Evolutionary conservation across 2,113 vertebrate genomes (phyloP).

Genomic region (Pterocles burchelli): DNA sequence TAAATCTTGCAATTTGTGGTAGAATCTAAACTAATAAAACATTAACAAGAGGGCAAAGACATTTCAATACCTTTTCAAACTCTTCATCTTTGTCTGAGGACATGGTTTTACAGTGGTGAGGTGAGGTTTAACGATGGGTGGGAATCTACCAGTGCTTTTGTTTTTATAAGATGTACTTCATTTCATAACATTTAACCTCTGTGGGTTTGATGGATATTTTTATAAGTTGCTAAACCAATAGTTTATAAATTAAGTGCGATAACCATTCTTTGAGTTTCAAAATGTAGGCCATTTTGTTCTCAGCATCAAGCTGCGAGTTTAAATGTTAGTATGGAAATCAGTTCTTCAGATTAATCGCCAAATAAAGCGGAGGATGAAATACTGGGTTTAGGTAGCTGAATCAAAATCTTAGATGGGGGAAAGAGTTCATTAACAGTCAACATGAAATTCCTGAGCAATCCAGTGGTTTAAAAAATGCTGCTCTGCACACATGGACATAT

Average conservation of each 20-base stretch:
- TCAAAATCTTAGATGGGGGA: background rate
- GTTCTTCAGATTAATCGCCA: background rate
- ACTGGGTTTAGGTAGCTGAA: background rate
- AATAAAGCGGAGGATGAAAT: background rate
- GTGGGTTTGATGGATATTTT: background rate
- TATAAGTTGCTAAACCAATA: background rate
- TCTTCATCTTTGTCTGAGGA: background rate
- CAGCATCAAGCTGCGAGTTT: background rate
- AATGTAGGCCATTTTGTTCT: background rate
- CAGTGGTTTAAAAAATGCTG: background rate
- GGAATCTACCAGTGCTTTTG: background rate
- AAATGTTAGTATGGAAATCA: constrained; percentile 25
- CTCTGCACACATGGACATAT: background rate
- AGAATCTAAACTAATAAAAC: constrained; percentile 41
- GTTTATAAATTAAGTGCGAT: background rate
- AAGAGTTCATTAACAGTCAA: background rate
- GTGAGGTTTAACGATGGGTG: background rate
- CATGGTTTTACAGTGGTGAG: background rate
- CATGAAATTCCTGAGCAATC: background rate
- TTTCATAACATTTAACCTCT: background rate
- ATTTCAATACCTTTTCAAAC: background rate
- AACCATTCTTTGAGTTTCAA: background rate
- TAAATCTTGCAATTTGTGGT: constrained; percentile 56
- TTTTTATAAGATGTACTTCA: background rate
- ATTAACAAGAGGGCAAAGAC: constrained; percentile 15